Percentiles rank a stretch among this genome's conserved stretches.
Evolutionary conservation across 2,888 invertebrate genomes (phyloP).

Genomic region (Salticus scenicus): DNA sequence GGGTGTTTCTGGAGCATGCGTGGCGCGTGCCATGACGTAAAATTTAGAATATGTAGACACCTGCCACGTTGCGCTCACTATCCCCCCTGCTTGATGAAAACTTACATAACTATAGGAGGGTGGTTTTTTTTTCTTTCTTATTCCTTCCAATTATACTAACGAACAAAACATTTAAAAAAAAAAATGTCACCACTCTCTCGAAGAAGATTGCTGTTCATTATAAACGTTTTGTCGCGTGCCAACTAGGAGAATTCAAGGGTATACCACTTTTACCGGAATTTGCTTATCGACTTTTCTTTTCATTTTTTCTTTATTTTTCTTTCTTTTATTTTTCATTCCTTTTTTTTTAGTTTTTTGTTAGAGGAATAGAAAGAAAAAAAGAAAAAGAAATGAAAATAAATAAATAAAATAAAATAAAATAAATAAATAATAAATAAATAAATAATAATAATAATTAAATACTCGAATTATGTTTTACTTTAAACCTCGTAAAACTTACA

Average conservation of each 20-base stretch:
- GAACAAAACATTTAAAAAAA: neutral
- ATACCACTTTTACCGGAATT: neutral
- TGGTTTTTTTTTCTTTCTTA: neutral
- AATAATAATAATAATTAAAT: too few species aligned
- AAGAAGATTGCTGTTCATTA: neutral
- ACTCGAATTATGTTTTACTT: too few species aligned
- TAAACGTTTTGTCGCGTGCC: neutral
- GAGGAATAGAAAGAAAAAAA: too few species aligned
- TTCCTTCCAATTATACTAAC: constrained; percentile 4
- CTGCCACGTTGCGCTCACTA: constrained; percentile 10
- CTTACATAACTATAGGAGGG: neutral
- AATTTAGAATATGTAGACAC: neutral
- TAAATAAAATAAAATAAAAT: too few species aligned
- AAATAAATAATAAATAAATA: too few species aligned
- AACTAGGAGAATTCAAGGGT: neutral
- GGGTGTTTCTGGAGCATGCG: constrained; percentile 17
- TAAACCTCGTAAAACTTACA: too few species aligned
- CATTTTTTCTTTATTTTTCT: too few species aligned
- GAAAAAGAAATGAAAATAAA: too few species aligned
- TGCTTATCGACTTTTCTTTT: too few species aligned
- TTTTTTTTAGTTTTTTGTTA: too few species aligned
- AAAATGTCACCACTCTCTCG: neutral
- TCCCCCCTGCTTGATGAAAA: neutral
- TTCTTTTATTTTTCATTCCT: too few species aligned
- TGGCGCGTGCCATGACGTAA: constrained; percentile 33